A percentile compares a stretch with the other conserved stretches of the same genome.
These are phyloP conservation scores for Poecilia latipinna DNA, from an alignment of 2,113 vertebrate genomes.

Conservation along the genomic window DNA sequence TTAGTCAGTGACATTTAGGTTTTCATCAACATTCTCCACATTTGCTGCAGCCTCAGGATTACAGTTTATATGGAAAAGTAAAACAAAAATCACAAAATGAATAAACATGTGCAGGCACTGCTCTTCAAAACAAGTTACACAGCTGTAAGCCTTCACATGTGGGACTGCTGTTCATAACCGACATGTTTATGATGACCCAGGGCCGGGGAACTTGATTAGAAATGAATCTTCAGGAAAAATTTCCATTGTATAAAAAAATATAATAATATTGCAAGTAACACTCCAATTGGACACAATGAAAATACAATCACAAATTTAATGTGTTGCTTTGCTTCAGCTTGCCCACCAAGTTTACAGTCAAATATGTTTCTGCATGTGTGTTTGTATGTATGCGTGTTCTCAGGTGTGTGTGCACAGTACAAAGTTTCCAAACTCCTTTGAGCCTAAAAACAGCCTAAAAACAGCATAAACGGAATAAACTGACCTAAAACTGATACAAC, in stretches of 20 bases:
- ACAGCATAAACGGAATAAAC: conserved; percentile 3
- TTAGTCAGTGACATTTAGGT: not conserved
- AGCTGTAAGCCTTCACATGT: not conserved
- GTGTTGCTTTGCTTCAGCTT: conserved; percentile 10
- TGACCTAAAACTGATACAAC: not conserved
- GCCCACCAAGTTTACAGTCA: not conserved
- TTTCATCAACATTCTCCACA: not conserved
- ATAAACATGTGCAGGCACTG: conserved; percentile 20
- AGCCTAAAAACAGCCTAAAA: conserved; percentile 12
- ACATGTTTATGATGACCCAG: not conserved
- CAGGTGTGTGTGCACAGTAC: conserved; percentile 10
- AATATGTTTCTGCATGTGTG: not conserved
- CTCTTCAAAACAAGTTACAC: not conserved
- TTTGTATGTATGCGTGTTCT: conserved; percentile 4
- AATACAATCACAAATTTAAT: conserved; percentile 41
- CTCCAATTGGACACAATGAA: conserved; percentile 12
- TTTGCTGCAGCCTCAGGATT: not conserved
- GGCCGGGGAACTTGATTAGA: not conserved
- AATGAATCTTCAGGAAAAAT: not conserved
- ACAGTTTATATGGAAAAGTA: not conserved
- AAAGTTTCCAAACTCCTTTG: conserved; percentile 2
- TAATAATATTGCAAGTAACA: not conserved
- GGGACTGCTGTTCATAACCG: not conserved
- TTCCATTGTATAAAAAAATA: not conserved
- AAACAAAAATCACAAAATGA: not conserved